Conservation (phyloP, 2,888 invertebrate species). For the Xestobium rufovillosum region DNA sequence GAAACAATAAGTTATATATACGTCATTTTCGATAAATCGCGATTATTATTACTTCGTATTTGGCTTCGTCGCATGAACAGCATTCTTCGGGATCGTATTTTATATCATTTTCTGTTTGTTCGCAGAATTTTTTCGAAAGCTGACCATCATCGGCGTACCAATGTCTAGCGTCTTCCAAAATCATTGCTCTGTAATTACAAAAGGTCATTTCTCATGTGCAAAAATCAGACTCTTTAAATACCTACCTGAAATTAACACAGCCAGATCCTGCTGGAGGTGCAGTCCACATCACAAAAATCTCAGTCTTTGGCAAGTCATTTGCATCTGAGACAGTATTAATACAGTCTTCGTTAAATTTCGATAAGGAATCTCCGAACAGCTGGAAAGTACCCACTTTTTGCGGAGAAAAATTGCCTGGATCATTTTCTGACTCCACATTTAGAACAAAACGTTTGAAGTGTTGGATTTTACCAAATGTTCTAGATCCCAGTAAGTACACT, state of each 20-base stretch:
- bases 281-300: slow-evolving; percentile 83
- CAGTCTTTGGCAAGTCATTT: slow-evolving; percentile 71
- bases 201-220: no score
- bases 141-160: slow-evolving; percentile 90
- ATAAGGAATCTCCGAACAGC: slow-evolving; percentile 56
- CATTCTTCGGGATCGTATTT: slow-evolving; percentile 56
- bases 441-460: slow-evolving; percentile 76
- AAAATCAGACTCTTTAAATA: slow-evolving; percentile 15
- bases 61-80: slow-evolving; percentile 94
- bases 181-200: slow-evolving; percentile 60
- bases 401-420: slow-evolving; percentile 43
- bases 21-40: background rate
- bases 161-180: slow-evolving; percentile 67
- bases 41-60: slow-evolving; percentile 65
- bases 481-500: slow-evolving; percentile 48
- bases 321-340: slow-evolving; percentile 77
- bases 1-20: slow-evolving; percentile 9
- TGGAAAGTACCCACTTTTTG: slow-evolving; percentile 63
- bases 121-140: slow-evolving; percentile 73
- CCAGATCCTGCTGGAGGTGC: slow-evolving; percentile 80
- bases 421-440: slow-evolving; percentile 58
- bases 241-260: slow-evolving; percentile 77
- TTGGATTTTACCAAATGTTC: slow-evolving; percentile 57
- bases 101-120: slow-evolving; percentile 59
- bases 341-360: slow-evolving; percentile 72